Percentiles rank a stretch among this genome's conserved stretches.
Evolutionary conservation across 2,797 vertebrate genomes (phyloP).

Genomic region (Crenuchus spilurus): DNA sequence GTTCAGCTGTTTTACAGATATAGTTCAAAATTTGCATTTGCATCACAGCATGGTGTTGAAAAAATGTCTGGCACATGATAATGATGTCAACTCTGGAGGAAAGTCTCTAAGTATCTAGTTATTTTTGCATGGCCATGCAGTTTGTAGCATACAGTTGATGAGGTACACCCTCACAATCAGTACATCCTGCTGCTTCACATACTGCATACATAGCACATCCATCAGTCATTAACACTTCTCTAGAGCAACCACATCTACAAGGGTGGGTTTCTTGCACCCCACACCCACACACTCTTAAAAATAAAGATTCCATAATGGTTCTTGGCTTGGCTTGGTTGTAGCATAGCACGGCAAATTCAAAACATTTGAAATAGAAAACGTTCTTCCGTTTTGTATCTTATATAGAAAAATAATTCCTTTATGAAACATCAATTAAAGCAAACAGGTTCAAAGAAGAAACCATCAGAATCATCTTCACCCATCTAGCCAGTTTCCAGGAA

Average conservation of each 20-base stretch:
- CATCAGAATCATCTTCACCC: not conserved
- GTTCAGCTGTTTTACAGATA: not conserved
- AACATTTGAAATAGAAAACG: no score
- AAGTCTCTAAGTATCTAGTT: conserved; percentile 85
- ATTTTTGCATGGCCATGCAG: conserved; percentile 85
- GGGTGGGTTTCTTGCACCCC: conserved; percentile 91
- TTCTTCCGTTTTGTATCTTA: no score
- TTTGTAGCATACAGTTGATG: conserved; percentile 91
- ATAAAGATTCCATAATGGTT: not conserved
- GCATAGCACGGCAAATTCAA: no score
- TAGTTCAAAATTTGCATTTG: not conserved
- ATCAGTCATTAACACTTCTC: conserved; percentile 88
- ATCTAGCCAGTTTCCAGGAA: conserved; percentile 6
- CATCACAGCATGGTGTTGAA: not conserved
- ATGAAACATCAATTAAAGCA: no score
- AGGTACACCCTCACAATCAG: conserved; percentile 97
- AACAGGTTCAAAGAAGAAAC: not conserved
- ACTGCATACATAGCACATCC: conserved; percentile 94
- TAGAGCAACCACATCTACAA: conserved; percentile 82
- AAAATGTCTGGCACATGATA: not conserved
- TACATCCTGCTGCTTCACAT: conserved; percentile 94
- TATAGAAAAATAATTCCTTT: no score
- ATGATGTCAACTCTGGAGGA: conserved; percentile 84
- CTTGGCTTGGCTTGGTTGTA: not conserved
- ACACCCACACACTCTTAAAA: conserved; percentile 75